Conservation (phyloP, 2,797 vertebrate genomes). For the Myoxocephalus aenaeus region DNA sequence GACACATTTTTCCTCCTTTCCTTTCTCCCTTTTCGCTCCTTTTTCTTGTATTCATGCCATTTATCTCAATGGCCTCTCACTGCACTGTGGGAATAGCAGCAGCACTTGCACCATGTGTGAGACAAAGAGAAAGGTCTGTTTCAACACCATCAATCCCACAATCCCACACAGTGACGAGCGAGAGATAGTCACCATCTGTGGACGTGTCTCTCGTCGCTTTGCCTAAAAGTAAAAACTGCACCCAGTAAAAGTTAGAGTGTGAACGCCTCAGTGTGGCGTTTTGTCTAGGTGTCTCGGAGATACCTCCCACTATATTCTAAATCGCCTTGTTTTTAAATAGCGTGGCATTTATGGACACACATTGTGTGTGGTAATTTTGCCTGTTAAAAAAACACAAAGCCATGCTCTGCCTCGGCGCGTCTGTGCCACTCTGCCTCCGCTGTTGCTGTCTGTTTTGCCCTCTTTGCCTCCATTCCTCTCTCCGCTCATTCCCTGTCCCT, state of each 20-base stretch:
- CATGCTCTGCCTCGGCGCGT: slow-evolving; percentile 49
- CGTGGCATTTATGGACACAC: slow-evolving; percentile 59
- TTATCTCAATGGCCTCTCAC: slow-evolving; percentile 78
- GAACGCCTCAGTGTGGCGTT: slow-evolving; percentile 71
- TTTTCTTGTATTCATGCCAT: slow-evolving; percentile 76
- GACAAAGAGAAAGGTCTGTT: slow-evolving; percentile 84
- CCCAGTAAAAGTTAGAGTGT: slow-evolving; percentile 78
- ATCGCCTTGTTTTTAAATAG: slow-evolving; percentile 61
- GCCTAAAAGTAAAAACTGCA: slow-evolving; percentile 77
- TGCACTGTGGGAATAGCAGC: slow-evolving; percentile 79
- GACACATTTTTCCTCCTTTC: slow-evolving; percentile 59
- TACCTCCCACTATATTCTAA: slow-evolving; percentile 67
- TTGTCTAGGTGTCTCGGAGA: slow-evolving; percentile 74
- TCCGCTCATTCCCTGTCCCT: slow-evolving; percentile 77
- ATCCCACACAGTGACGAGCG: slow-evolving; percentile 80
- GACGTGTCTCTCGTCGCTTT: slow-evolving; percentile 80
- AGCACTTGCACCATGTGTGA: slow-evolving; percentile 80
- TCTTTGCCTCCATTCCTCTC: slow-evolving; percentile 65
- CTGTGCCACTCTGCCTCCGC: slow-evolving; percentile 63
- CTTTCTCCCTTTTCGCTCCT: slow-evolving; percentile 60
- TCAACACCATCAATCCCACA: slow-evolving; percentile 83
- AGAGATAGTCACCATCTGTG: slow-evolving; percentile 83
- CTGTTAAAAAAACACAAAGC: slow-evolving; percentile 53
- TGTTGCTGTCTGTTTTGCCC: slow-evolving; percentile 66
- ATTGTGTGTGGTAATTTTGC: slow-evolving; percentile 58